A percentile compares a stretch with the other conserved stretches of the same genome.
Conservation (phyloP, 2,888 invertebrate species). For the Colostygia pectinataria region DNA sequence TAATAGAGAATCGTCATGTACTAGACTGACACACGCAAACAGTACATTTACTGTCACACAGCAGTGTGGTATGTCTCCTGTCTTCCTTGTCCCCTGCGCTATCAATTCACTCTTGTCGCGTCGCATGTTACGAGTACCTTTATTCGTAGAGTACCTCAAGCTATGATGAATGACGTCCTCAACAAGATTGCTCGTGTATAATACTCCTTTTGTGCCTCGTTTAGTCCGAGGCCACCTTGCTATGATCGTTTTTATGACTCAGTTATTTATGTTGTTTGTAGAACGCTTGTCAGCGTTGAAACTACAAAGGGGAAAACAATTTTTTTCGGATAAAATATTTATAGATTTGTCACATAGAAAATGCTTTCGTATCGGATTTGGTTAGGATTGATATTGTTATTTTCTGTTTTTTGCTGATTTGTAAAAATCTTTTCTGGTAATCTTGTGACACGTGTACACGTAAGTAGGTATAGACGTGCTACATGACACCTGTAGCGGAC, state of each 20-base stretch:
- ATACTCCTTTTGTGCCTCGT: constrained; percentile 53
- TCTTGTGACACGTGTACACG: too few relatives aligned
- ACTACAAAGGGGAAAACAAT: too few relatives aligned
- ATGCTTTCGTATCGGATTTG: neutral
- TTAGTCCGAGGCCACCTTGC: constrained; percentile 52
- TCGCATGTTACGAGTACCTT: constrained; percentile 8
- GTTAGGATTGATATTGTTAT: neutral
- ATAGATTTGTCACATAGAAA: constrained; percentile 37
- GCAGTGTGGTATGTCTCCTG: neutral
- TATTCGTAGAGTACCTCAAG: constrained; percentile 3
- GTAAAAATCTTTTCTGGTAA: too few relatives aligned
- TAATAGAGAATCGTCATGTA: neutral
- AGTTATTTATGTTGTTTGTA: constrained; percentile 49
- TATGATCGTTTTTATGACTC: constrained; percentile 61
- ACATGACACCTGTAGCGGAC: too few relatives aligned
- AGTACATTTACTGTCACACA: too few relatives aligned
- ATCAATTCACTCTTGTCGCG: constrained; percentile 8
- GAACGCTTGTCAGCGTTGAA: neutral
- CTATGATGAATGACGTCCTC: constrained; percentile 58
- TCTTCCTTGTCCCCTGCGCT: constrained; percentile 1
- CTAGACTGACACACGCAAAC: constrained; percentile 5
- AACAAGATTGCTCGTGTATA: constrained; percentile 39
- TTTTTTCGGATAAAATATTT: too few relatives aligned
- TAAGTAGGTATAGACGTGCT: too few relatives aligned
- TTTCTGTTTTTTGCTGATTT: too few relatives aligned